Evolutionary conservation across 2,888 invertebrate species (phyloP), one percentile per base, ranked within the genome.

Genomic region (Sympetrum striolatum): DNA sequence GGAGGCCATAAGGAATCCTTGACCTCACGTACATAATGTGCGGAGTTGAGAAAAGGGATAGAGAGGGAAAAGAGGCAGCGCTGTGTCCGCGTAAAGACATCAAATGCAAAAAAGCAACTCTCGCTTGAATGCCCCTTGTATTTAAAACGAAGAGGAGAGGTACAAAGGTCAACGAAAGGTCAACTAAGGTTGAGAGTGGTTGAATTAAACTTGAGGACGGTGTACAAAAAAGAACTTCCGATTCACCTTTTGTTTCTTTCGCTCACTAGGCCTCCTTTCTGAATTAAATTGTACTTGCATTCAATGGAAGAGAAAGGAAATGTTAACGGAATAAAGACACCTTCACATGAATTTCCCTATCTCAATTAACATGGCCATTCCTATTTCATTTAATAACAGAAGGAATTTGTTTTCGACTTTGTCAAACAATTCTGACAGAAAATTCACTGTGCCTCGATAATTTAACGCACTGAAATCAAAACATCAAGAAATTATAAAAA

Each of bases 11-110:
- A 81, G 82, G 82, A 82, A 82, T 82, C 82, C 82, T 82, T 82
- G 82, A 82, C 82, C 82, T 82, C 58, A 82, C 82, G 58, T 82
- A 82, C 81, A 48, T 64, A 64, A 64, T 64, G 64, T 25, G 64
- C 22, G 64, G 64, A 64, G 64, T 64, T 64, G 25, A 64, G 64
- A 64, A 64, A 64, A 44, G 64, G 64, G 64, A 22, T 64, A 44
- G 64, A 60, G 60, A n/a, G 60, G 60, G 60, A 60, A n/a, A 60
- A n/a, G 64, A 44, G 25, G 64, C 22, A 25, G 64, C 22, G 64
- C 22, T 22, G n/a, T 64, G 22, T 64, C 64, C 64, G 25, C n/a
- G 64, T 64, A 64, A 25, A 64, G 64, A 64, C 25, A 64, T 73
- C 73, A 12, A 73, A n/a, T 22, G 22, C 15, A 73, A 73, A 31